Evolutionary conservation across 2,113 vertebrate genomes (phyloP).

Genomic region (Lates calcarifer): DNA sequence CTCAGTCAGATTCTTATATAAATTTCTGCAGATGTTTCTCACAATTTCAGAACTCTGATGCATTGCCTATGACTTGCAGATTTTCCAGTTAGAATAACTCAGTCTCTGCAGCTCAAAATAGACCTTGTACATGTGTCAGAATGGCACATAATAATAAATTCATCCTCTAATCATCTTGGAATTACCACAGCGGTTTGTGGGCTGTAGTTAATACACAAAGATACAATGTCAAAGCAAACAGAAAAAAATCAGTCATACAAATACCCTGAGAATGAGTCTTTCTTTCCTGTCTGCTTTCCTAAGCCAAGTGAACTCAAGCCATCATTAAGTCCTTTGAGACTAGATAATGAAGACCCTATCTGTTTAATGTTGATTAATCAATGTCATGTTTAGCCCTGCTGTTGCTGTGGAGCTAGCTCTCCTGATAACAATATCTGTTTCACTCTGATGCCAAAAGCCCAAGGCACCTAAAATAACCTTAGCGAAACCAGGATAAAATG

Average conservation of each 20-base stretch:
- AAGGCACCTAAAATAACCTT: not conserved
- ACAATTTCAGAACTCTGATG: not conserved
- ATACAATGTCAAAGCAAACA: constrained; percentile 18
- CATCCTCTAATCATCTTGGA: not conserved
- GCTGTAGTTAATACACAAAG: not conserved
- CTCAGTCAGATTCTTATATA: not conserved
- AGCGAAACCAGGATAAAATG: constrained; percentile 41
- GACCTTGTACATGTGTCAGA: not conserved
- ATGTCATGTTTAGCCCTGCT: constrained; percentile 33
- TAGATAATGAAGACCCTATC: constrained; percentile 32
- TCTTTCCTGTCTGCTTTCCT: constrained; percentile 32
- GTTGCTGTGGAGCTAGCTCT: constrained; percentile 2
- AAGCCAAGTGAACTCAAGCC: constrained; percentile 16
- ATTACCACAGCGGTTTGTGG: not conserved
- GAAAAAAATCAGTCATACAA: constrained; percentile 24
- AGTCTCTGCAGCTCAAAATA: constrained; percentile 3
- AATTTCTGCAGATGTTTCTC: not conserved
- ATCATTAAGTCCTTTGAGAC: constrained; percentile 48
- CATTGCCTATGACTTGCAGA: not conserved
- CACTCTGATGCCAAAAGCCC: constrained; percentile 24
- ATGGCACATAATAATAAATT: not conserved
- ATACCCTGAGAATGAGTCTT: constrained; percentile 42
- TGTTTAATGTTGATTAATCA: constrained; percentile 64
- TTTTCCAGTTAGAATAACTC: not conserved
- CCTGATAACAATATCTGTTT: constrained; percentile 15